Base-by-base conservation (phyloP, 2,113 vertebrate species). In the Boulengeromyrus knoepffleri region DNA sequence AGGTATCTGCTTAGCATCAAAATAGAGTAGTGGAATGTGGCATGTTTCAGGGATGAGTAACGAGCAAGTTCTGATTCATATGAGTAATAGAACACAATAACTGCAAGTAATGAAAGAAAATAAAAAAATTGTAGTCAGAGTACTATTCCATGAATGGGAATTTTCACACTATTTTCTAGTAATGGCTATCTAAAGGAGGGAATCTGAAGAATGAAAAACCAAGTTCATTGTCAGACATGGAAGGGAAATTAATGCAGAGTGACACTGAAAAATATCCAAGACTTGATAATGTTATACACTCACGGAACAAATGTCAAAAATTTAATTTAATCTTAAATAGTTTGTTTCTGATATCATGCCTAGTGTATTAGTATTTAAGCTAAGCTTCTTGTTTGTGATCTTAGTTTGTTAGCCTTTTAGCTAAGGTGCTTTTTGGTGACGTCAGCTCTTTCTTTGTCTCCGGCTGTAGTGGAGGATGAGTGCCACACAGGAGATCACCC, bases 401-500 rank as follows among this genome's bases (percentile, higher is more conserved):
- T 47, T 47, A 19, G 21, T 47, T 24, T 46, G 39, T 47, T 46
- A n/a, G 19, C 19, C 39, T 24, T 85, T 45, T 45, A 47, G 45
- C 3, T n/a, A 84, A 85, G 83, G 19, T 85, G 24, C 42, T 47
- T 45, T 45, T 47, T 47, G 39, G 45, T 85, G 45, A 85, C 45
- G 45, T 85, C 24, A 47, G 3, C 9, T 85, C 17, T 47, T 12
- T 85, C 6, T 85, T 85, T 46, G 39, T 46, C 45, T 85, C 83
- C 47, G 45, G 9, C 21, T 85, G 90, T 91, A 91, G 92, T 93
- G 95, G 97, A 97, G 91, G 97, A 98, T 70, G 97, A 97, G 90
- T 97, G 97, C 93, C 93, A 97, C 83, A 93, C 97, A 88, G 94
- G 96, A 0, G 97, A 96, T 56, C 97, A 97, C 89, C 95, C 96